Percentiles rank a stretch among this genome's conserved stretches.
Conservation (phyloP, 2,113 vertebrate species). For the Paradoxurus hermaphroditus region DNA sequence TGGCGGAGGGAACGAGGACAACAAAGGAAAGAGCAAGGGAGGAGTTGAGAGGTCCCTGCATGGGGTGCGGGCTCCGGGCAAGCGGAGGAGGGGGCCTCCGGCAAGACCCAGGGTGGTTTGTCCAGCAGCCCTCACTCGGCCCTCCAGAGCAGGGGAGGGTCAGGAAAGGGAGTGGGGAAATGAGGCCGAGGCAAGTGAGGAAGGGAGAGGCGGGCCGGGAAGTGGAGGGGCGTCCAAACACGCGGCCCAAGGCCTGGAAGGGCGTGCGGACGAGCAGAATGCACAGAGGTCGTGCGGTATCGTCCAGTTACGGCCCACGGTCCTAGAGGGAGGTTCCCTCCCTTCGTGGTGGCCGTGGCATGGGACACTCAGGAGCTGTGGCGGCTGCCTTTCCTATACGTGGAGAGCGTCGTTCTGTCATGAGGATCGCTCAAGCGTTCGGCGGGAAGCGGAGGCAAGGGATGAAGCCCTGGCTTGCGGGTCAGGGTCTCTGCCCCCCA, state of each 20-base stretch:
- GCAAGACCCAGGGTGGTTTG: no score
- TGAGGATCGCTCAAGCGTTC: background rate
- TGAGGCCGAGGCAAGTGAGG: background rate
- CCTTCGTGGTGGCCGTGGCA: background rate
- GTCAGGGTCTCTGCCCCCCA: background rate
- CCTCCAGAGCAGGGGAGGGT: accelerated
- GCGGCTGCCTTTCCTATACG: background rate
- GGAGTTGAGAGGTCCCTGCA: accelerated
- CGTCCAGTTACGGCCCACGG: accelerated
- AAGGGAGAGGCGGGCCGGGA: no score
- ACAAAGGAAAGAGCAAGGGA: background rate
- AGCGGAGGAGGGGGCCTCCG: background rate
- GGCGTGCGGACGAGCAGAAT: background rate
- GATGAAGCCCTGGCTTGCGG: no score
- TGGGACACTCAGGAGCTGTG: background rate
- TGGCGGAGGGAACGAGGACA: background rate
- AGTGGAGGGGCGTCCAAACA: accelerated
- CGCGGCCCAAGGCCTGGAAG: accelerated
- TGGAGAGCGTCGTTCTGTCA: background rate
- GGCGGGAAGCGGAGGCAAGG: background rate
- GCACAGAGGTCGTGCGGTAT: accelerated
- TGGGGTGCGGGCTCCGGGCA: background rate
- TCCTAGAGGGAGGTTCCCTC: background rate
- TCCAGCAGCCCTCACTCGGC: accelerated
- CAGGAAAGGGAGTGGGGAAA: background rate